phyloP scores from a whole-genome alignment of 1,140 invertebrate genomes.

The Pachypsylla venusta region DNA sequence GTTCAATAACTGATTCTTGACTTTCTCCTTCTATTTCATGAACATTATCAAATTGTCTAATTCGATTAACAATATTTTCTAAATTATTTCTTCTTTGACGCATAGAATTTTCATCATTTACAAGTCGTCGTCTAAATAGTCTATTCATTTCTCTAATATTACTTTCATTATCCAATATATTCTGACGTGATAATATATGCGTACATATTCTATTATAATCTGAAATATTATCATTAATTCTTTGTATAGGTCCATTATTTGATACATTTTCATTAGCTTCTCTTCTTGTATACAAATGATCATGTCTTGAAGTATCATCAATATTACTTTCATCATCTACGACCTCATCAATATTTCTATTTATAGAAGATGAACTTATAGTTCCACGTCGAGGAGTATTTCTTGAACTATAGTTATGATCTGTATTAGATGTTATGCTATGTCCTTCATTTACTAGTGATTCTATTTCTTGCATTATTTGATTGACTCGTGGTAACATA shows the following conservation, averaged over 20 bases:
- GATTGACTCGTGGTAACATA: not conserved
- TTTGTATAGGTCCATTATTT: not conserved
- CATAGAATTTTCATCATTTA: not conserved
- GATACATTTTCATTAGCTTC: not conserved
- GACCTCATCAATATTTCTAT: not conserved
- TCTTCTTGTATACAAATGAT: not conserved
- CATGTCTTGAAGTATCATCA: not conserved
- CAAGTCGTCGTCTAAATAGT: not conserved
- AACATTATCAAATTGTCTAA: no score
- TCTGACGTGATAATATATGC: no score
- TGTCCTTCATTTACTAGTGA: no score
- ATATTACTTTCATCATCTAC: not conserved
- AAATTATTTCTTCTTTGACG: not conserved
- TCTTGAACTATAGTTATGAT: not conserved
- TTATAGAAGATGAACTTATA: not conserved
- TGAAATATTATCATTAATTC: not conserved
- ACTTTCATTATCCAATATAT: not conserved
- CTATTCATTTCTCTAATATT: not conserved
- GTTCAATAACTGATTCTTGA: no score
- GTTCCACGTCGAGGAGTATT: not conserved
- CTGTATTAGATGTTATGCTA: no score
- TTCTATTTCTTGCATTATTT: not conserved
- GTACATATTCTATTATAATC: not conserved
- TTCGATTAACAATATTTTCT: no score
- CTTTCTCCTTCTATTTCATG: no score